These are phyloP conservation scores for Scomber scombrus DNA, from an alignment of 2,113 vertebrate species.

Conservation along the genomic window DNA sequence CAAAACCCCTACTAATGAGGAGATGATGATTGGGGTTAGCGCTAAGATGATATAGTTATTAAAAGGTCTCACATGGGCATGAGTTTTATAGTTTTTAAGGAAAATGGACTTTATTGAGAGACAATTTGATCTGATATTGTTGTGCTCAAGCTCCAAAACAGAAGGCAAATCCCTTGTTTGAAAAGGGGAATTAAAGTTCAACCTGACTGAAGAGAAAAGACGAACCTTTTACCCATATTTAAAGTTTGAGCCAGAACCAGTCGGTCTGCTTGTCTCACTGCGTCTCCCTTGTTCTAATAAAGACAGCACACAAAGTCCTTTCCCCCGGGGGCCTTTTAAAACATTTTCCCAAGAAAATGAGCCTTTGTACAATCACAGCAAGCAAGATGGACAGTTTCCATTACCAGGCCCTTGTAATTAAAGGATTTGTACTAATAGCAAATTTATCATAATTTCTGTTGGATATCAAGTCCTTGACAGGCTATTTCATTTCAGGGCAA, in stretches of 20 bases:
- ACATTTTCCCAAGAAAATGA: conserved; percentile 74
- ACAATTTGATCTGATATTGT: neutral
- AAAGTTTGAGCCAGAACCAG: conserved; percentile 30
- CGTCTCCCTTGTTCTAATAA: conserved; percentile 53
- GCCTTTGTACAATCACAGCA: conserved; percentile 71
- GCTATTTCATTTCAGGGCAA: conserved; percentile 71
- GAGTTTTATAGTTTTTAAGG: no score
- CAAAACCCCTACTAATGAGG: no score
- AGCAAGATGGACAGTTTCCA: conserved; percentile 84
- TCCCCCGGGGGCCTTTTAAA: conserved; percentile 52
- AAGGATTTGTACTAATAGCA: conserved; percentile 82
- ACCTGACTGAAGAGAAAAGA: neutral
- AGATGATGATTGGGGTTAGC: no score
- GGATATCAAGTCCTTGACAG: conserved; percentile 78
- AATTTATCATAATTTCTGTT: conserved; percentile 83
- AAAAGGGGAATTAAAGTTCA: conserved; percentile 44
- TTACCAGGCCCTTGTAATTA: conserved; percentile 80
- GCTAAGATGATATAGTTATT: no score
- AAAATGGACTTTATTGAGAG: neutral
- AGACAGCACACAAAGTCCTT: conserved; percentile 49
- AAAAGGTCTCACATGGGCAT: no score
- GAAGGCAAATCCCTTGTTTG: conserved; percentile 18
- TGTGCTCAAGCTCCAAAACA: neutral
- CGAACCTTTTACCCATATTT: conserved; percentile 33
- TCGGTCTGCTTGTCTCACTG: conserved; percentile 33